phyloP scores from a whole-genome alignment of 1,140 invertebrate species.

The Cryptotermes secundus region DNA sequence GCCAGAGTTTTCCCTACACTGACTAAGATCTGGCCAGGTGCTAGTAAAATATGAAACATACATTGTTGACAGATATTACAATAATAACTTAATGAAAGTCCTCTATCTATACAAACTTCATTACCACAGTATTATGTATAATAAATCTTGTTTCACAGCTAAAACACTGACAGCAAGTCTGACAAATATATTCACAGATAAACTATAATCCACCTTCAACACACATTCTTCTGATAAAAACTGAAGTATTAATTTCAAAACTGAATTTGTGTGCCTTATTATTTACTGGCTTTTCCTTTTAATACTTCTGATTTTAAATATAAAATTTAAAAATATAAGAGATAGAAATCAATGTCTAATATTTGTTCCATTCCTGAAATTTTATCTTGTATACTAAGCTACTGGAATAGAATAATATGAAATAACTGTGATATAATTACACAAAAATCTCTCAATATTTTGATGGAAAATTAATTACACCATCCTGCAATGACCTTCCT shows the following conservation, averaged over 20 bases:
- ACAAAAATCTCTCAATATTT: no score
- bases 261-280: not conserved
- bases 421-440: not conserved
- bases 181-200: not conserved
- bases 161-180: not conserved
- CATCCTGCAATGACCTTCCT: no score
- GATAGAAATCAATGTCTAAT: no score
- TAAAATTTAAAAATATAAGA: no score
- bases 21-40: not conserved
- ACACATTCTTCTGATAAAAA: not conserved
- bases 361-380: no score
- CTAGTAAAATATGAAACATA: not conserved
- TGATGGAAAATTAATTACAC: no score
- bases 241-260: not conserved
- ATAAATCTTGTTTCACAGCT: not conserved
- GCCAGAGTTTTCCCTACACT: not conserved
- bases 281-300: not conserved
- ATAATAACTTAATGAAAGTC: constrained; percentile 14
- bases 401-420: not conserved
- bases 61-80: not conserved
- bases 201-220: not conserved
- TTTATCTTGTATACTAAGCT: no score
- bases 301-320: not conserved
- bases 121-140: not conserved
- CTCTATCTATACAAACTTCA: not conserved